A percentile compares a stretch with the other conserved stretches of the same genome.
Evolutionary conservation across 1,140 invertebrate genomes (phyloP).

Genomic region (Euwallacea similis): DNA sequence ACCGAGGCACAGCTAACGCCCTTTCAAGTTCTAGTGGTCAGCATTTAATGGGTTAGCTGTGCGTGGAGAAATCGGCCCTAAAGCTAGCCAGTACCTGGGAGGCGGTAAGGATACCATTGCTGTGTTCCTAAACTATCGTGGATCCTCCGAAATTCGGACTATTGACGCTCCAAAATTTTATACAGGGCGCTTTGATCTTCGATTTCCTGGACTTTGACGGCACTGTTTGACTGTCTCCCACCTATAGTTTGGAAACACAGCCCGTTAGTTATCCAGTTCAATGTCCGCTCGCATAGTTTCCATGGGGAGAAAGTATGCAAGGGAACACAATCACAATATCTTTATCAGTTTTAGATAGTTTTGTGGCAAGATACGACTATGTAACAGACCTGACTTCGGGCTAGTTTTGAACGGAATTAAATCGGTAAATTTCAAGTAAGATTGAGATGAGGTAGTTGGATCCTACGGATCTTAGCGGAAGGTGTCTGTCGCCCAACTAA

Average conservation of each 20-base stretch:
- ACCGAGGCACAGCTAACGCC: conserved; percentile 27
- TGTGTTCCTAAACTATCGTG: conserved; percentile 67
- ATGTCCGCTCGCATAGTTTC: conserved; percentile 16
- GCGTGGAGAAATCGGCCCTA: conserved; percentile 14
- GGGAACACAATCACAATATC: neutral
- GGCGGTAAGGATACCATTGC: conserved; percentile 67
- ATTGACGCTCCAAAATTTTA: conserved; percentile 33
- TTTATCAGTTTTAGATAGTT: too few species aligned
- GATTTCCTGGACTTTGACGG: conserved; percentile 35
- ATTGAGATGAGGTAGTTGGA: too few species aligned
- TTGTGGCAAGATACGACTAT: too few species aligned
- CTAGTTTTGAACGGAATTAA: too few species aligned
- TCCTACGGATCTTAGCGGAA: too few species aligned
- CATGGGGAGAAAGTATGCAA: neutral
- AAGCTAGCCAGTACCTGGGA: conserved; percentile 59
- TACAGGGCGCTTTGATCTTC: conserved; percentile 25
- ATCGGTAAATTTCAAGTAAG: too few species aligned
- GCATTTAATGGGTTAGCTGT: neutral
- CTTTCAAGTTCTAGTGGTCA: conserved; percentile 39
- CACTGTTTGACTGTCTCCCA: conserved; percentile 50
- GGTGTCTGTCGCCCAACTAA: too few species aligned
- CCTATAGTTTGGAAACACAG: conserved; percentile 57
- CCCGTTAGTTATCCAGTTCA: conserved; percentile 45
- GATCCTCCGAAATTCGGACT: conserved; percentile 48
- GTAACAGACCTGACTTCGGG: too few species aligned